A percentile compares a stretch with the other conserved stretches of the same genome.
These are phyloP conservation scores for Andrena trimmerana DNA, from an alignment of 2,888 invertebrate genomes.

Conservation along the genomic window DNA sequence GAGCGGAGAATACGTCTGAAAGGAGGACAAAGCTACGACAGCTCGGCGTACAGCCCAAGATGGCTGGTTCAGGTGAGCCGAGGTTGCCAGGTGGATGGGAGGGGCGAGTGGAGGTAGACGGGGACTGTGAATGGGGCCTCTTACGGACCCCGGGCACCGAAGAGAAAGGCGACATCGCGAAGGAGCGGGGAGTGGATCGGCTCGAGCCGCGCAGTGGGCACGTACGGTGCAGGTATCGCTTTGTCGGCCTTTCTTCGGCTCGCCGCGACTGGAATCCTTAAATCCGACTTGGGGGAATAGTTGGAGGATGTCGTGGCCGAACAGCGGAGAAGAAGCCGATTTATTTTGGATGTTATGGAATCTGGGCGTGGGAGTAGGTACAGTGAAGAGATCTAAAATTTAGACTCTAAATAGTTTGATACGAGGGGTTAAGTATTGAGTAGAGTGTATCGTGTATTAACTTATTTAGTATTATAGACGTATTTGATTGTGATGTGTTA, in stretches of 20 bases:
- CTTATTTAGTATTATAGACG: no score
- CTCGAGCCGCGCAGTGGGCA: slow-evolving; percentile 1
- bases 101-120: slow-evolving; percentile 24
- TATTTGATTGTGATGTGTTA: no score
- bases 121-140: slow-evolving; percentile 62
- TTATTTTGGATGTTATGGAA: no score
- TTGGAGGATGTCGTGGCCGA: not conserved
- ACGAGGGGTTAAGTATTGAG: no score
- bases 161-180: slow-evolving; percentile 62
- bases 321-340: not conserved
- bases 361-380: no score
- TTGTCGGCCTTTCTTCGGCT: slow-evolving; percentile 6
- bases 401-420: no score
- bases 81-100: slow-evolving; percentile 72
- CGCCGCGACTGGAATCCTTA: not conserved
- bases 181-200: slow-evolving; percentile 17
- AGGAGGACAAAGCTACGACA: slow-evolving; percentile 62
- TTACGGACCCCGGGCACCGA: slow-evolving; percentile 35
- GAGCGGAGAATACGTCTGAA: slow-evolving; percentile 59
- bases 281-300: not conserved
- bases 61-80: slow-evolving; percentile 74
- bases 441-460: no score
- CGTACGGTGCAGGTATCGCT: slow-evolving; percentile 2
- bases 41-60: slow-evolving; percentile 70
- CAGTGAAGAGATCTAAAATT: no score